Evolutionary conservation across 1,140 invertebrate genomes (phyloP).

Genomic region (Bathynomus jamesi): DNA sequence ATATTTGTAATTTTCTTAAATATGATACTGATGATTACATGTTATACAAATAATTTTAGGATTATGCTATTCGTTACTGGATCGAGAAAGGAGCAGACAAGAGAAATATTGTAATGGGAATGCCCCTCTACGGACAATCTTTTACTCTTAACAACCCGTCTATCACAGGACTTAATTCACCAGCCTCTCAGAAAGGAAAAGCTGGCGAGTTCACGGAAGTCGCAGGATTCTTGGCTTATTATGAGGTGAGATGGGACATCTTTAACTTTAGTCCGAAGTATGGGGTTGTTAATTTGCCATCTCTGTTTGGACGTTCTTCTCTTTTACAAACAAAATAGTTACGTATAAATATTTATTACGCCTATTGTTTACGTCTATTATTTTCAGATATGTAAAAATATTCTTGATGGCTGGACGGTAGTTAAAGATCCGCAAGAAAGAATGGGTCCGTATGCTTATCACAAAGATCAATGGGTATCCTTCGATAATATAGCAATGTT

Average conservation of each 20-base stretch:
- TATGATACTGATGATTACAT: too few relatives aligned
- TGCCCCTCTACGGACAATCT: slow-evolving; percentile 57
- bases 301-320: too few relatives aligned
- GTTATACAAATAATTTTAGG: slow-evolving; percentile 43
- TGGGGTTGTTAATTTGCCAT: too few relatives aligned
- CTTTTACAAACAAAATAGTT: too few relatives aligned
- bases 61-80: slow-evolving; percentile 56
- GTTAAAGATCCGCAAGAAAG: slow-evolving; percentile 10
- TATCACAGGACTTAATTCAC: slow-evolving; percentile 50
- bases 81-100: slow-evolving; percentile 51
- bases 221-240: slow-evolving; percentile 71
- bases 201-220: slow-evolving; percentile 70
- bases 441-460: slow-evolving; percentile 14
- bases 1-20: too few relatives aligned
- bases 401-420: slow-evolving; percentile 7
- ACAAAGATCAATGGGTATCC: slow-evolving; percentile 14
- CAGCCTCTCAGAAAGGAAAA: slow-evolving; percentile 51
- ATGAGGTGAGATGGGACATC: slow-evolving; percentile 64
- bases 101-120: slow-evolving; percentile 57
- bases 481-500: slow-evolving; percentile 10
- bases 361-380: too few relatives aligned
- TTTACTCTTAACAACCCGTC: slow-evolving; percentile 51
- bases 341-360: too few relatives aligned
- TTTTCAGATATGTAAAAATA: slow-evolving; percentile 7
- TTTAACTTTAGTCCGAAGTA: too few relatives aligned